Conservation (phyloP, 2,113 vertebrate species). For the Pluvialis apricaria region DNA sequence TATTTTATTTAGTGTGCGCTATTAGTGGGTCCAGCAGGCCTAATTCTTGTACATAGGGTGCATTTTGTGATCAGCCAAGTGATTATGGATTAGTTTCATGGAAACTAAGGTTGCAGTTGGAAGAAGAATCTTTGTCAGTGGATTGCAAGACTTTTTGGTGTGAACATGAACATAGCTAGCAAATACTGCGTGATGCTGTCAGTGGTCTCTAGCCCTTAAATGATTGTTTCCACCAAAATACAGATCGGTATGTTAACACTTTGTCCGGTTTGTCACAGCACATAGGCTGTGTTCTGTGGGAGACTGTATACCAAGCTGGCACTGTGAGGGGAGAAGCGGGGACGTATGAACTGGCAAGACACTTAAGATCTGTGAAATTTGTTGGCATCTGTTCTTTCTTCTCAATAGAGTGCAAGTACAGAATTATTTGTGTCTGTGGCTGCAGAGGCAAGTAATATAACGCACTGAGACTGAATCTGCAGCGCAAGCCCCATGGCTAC, state of each 20-base stretch:
- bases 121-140: background rate
- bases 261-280: background rate
- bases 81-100: background rate
- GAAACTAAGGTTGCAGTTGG: background rate
- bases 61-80: background rate
- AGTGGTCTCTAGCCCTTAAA: constrained; percentile 11
- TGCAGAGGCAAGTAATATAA: background rate
- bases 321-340: background rate
- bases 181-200: background rate
- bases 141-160: background rate
- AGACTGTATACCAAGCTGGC: background rate
- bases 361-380: constrained; percentile 8
- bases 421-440: background rate
- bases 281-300: background rate
- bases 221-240: constrained; percentile 39
- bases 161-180: background rate
- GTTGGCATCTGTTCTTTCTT: background rate
- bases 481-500: background rate
- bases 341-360: background rate
- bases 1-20: background rate
- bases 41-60: background rate
- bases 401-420: background rate
- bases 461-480: background rate
- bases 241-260: constrained; percentile 19
- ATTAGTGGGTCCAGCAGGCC: background rate